Evolutionary conservation across 2,113 vertebrate species (phyloP).

Genomic region (Trochalopteron elliotii): DNA sequence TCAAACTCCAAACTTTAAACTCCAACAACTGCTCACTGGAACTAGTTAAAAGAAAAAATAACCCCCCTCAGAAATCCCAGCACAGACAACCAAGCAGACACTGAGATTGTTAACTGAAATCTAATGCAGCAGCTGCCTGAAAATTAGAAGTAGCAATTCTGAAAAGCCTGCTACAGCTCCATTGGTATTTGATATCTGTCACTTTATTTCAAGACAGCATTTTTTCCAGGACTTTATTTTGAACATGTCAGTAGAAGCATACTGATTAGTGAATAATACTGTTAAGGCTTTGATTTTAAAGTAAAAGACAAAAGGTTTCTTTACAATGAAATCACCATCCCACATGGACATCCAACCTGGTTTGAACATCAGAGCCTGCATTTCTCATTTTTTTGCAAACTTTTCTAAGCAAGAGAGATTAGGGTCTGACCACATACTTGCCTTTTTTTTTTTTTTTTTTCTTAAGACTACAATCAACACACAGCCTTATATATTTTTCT

Average conservation of each 20-base stretch:
- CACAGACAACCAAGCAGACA: conserved; percentile 18
- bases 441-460: not conserved
- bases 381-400: not conserved
- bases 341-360: not conserved
- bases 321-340: not conserved
- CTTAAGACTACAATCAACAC: not conserved
- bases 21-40: conserved; percentile 42
- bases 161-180: conserved; percentile 44
- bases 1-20: conserved; percentile 50
- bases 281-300: not conserved
- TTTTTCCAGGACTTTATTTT: not conserved
- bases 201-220: not conserved
- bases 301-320: not conserved
- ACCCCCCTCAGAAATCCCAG: not conserved
- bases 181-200: not conserved
- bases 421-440: not conserved
- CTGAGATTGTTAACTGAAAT: conserved; percentile 53
- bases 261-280: not conserved
- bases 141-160: conserved; percentile 48
- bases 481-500: not conserved
- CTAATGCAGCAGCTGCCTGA: conserved; percentile 62
- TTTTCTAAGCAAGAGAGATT: not conserved
- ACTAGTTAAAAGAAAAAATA: conserved; percentile 25
- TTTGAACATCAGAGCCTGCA: not conserved
- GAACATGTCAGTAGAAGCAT: not conserved